A percentile compares a stretch with the other conserved stretches of the same genome.
Conservation (phyloP, 2,888 invertebrate species). For the Lasioglossum pauxillum region DNA sequence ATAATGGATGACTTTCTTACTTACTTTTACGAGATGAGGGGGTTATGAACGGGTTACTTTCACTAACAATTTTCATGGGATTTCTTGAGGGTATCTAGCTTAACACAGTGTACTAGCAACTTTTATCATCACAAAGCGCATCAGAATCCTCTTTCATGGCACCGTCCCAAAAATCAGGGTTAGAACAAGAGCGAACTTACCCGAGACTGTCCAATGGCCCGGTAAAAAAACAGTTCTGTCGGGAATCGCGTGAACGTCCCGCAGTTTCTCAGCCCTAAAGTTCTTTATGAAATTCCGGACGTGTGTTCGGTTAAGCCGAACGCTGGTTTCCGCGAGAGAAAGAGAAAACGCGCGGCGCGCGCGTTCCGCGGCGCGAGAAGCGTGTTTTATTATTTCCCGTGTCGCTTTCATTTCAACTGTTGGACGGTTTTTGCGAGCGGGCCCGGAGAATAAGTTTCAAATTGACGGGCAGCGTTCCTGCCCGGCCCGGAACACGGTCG, state of each 20-base stretch:
- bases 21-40: no score
- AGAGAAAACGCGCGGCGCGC: constrained; percentile 3
- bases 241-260: constrained; percentile 3
- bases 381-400: constrained; percentile 29
- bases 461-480: constrained; percentile 12
- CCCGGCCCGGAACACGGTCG: constrained; percentile 3
- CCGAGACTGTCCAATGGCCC: not conserved
- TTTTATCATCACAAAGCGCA: not conserved
- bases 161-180: not conserved
- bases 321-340: not conserved
- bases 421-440: constrained; percentile 23
- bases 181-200: not conserved
- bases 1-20: no score
- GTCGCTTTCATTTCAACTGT: constrained; percentile 25
- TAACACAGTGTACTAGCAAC: not conserved
- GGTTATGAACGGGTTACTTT: not conserved
- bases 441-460: constrained; percentile 15
- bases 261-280: constrained; percentile 2
- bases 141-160: not conserved
- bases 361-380: constrained; percentile 10
- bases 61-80: not conserved
- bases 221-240: constrained; percentile 15
- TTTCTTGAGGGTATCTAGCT: not conserved
- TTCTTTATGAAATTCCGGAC: constrained; percentile 36
- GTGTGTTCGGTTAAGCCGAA: constrained; percentile 1